Evolutionary conservation across 2,113 vertebrate genomes (phyloP).

Genomic region (Tor tambroides): DNA sequence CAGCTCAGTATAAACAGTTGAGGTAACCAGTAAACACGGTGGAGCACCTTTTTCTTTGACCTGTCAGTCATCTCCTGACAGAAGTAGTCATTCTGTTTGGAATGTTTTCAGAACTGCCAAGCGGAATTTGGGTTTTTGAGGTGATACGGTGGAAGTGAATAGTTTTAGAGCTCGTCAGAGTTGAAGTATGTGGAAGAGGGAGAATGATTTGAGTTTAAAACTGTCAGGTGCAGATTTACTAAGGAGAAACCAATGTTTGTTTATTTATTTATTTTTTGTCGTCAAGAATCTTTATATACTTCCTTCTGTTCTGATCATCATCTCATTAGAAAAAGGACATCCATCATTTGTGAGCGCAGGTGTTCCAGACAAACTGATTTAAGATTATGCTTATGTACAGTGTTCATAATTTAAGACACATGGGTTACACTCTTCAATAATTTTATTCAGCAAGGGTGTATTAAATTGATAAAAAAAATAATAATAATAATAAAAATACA

Average conservation of each 20-base stretch:
- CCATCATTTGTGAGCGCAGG: neutral
- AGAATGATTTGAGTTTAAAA: neutral
- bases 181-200: neutral
- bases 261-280: neutral
- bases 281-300: neutral
- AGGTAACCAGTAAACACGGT: constrained; percentile 9
- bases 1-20: constrained; percentile 1
- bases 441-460: neutral
- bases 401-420: neutral
- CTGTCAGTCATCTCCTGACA: constrained; percentile 21
- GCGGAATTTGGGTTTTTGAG: neutral
- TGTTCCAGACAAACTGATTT: neutral
- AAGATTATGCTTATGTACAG: neutral
- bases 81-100: neutral
- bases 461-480: neutral
- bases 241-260: neutral
- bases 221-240: neutral
- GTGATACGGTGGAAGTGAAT: neutral
- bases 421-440: neutral
- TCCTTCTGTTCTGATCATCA: neutral
- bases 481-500: no score
- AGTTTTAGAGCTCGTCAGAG: neutral
- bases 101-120: neutral
- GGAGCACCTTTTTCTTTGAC: constrained; percentile 10
- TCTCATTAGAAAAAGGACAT: neutral